phyloP scores from a whole-genome alignment of 64 coral and sea anemone species.

The Hydrozoanthus tunicans region DNA sequence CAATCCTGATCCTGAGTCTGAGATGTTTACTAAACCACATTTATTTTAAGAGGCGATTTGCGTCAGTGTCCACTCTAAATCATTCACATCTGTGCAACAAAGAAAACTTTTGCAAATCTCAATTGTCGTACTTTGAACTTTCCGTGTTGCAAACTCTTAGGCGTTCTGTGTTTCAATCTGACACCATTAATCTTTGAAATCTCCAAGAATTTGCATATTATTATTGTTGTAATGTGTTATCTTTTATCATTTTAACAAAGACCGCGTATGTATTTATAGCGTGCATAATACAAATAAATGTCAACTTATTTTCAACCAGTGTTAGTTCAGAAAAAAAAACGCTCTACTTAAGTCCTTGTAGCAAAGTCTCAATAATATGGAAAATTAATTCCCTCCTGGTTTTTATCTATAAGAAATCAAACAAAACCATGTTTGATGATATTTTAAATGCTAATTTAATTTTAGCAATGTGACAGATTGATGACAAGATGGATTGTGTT shows the following conservation, averaged over 20 bases:
- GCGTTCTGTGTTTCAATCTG: background rate
- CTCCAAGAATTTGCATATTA: slow-evolving; percentile 22
- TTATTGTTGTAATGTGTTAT: background rate
- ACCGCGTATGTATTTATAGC: background rate
- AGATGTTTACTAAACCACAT: background rate
- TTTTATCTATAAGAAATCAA: background rate
- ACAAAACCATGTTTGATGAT: no score
- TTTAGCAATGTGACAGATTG: no score
- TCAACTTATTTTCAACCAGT: no score
- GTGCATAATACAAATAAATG: no score
- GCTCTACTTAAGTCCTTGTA: no score
- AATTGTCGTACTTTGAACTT: background rate
- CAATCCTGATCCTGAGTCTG: background rate
- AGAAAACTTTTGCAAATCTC: background rate
- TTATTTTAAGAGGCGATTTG: background rate
- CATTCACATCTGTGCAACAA: background rate
- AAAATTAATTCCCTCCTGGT: background rate
- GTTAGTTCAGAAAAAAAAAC: no score
- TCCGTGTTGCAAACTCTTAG: background rate
- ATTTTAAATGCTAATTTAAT: no score
- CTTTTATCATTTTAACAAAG: background rate
- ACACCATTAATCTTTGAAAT: slow-evolving; percentile 33
- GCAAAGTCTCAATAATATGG: no score
- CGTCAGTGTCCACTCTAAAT: background rate
- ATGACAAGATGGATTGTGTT: background rate